These are phyloP conservation scores for Canis aureus DNA, from an alignment of 2,113 vertebrate species.

Conservation along the genomic window DNA sequence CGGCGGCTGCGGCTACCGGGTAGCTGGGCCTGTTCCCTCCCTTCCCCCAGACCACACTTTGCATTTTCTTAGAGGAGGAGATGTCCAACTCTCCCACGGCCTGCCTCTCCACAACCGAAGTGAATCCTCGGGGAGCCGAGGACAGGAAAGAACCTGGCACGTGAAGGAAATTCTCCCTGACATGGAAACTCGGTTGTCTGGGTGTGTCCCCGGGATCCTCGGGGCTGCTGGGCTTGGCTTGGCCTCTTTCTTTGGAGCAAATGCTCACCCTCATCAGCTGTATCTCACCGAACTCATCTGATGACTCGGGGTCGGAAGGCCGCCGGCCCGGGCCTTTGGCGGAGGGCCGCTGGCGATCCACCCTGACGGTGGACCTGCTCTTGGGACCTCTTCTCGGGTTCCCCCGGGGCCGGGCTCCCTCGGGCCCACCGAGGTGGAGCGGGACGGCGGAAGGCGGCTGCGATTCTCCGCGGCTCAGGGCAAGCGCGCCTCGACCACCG, in stretches of 20 bases:
- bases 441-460: rapidly evolving
- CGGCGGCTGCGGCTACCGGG: neutral
- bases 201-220: neutral
- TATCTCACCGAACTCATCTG: neutral
- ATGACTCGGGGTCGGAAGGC: neutral
- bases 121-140: neutral
- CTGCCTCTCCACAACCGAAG: neutral
- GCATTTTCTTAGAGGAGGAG: neutral
- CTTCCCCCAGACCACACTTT: neutral
- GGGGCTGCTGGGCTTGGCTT: too few relatives aligned
- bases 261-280: neutral
- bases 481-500: rapidly evolving
- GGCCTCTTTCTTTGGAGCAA: neutral
- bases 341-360: rapidly evolving
- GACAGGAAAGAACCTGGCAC: neutral
- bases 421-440: rapidly evolving
- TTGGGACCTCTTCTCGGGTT: neutral
- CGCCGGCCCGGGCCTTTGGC: rapidly evolving
- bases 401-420: neutral
- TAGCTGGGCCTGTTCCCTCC: neutral
- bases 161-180: neutral
- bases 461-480: rapidly evolving
- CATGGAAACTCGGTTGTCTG: neutral
- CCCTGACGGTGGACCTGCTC: rapidly evolving
- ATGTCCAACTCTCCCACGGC: neutral